phyloP scores from a whole-genome alignment of 1,140 invertebrate genomes.

The Drosophila nikananu region DNA sequence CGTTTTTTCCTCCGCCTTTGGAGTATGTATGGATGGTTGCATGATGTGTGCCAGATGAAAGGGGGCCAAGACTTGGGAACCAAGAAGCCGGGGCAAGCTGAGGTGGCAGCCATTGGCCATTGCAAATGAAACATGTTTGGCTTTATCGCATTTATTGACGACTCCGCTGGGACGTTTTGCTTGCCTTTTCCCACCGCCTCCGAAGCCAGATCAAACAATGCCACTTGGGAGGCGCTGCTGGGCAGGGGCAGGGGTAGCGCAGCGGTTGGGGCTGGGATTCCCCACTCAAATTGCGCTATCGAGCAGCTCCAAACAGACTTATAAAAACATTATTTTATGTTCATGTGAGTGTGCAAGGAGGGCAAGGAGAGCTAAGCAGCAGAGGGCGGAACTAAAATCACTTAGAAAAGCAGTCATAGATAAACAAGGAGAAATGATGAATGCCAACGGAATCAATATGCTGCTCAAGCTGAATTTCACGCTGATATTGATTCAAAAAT shows the following conservation, averaged over 20 bases:
- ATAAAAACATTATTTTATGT: conserved; percentile 82
- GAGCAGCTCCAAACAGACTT: conserved; percentile 78
- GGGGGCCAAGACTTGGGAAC: not conserved
- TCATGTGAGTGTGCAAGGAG: conserved; percentile 26
- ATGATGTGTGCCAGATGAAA: conserved; percentile 53
- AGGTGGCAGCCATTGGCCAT: conserved; percentile 52
- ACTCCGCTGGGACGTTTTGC: conserved; percentile 78
- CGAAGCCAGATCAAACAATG: conserved; percentile 76
- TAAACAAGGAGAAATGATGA: conserved; percentile 31
- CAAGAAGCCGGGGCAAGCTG: conserved; percentile 22
- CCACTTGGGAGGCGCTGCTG: conserved; percentile 33
- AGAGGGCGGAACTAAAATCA: conserved; percentile 65
- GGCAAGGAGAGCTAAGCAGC: conserved; percentile 19
- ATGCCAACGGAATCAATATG: conserved; percentile 34
- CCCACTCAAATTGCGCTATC: conserved; percentile 66
- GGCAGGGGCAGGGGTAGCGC: not conserved
- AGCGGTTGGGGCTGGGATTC: conserved; percentile 1
- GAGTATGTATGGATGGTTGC: conserved; percentile 26
- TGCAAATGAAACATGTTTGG: conserved; percentile 83
- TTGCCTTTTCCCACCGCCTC: conserved; percentile 43
- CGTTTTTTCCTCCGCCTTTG: conserved; percentile 5
- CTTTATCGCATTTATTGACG: conserved; percentile 83
- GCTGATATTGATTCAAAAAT: conserved; percentile 21
- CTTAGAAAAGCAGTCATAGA: conserved; percentile 68
- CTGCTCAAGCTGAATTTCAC: conserved; percentile 9